Conservation (phyloP, 2,888 invertebrate genomes). For the Tinea semifulvella region DNA sequence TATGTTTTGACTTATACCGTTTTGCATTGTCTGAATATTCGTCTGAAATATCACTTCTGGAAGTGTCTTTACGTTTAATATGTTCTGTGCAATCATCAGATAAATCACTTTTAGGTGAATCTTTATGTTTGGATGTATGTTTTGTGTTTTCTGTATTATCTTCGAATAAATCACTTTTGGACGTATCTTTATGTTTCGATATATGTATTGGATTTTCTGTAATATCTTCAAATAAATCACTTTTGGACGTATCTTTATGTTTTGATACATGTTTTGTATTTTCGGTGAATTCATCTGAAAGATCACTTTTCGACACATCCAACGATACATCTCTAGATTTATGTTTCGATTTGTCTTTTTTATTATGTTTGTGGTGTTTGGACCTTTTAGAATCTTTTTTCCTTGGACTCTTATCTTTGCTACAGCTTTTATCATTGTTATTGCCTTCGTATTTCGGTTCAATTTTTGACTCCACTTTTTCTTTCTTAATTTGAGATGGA, state of each 20-base stretch:
- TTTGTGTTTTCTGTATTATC: neutral
- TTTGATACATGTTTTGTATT: no score
- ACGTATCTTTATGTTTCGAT: neutral
- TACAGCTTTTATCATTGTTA: neutral
- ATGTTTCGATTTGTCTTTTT: neutral
- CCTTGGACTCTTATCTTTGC: neutral
- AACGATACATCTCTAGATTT: neutral
- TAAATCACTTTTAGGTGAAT: neutral
- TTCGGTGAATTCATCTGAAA: no score
- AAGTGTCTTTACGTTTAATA: neutral
- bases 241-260: neutral
- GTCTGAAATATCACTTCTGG: no score
- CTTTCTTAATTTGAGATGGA: slow-evolving; percentile 25
- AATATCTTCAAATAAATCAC: no score
- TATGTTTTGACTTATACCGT: no score
- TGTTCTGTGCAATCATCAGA: neutral
- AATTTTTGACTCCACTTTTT: slow-evolving; percentile 16
- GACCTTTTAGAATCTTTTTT: neutral
- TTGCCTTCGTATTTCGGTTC: slow-evolving; percentile 19
- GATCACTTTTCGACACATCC: no score
- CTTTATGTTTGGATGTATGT: neutral
- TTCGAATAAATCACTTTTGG: neutral
- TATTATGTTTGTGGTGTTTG: neutral
- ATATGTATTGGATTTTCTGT: neutral
- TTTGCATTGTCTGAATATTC: no score